Evolutionary conservation across 2,888 invertebrate genomes (phyloP), one percentile per base, ranked within the genome.

Genomic region (Pseudolycoriella hygida): DNA sequence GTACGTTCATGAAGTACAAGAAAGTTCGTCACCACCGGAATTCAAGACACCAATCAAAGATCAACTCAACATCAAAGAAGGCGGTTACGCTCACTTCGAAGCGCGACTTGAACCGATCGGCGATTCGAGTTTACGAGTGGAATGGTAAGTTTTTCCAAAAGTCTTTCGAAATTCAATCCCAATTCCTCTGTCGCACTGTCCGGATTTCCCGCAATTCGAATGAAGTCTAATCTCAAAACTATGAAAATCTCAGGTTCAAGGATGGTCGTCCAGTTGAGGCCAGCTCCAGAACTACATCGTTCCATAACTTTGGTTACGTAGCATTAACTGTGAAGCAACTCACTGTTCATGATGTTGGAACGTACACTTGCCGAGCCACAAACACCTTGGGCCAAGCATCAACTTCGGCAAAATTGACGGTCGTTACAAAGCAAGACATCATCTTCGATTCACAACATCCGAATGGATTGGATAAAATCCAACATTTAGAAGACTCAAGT

Each of bases 221-320:
- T n/a, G n/a, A n/a, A n/a, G n/a, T n/a, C n/a, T n/a, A n/a, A n/a
- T n/a, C n/a, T n/a, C n/a, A n/a, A n/a, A n/a, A n/a, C n/a, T n/a
- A n/a, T n/a, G n/a, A n/a, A n/a, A n/a, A n/a, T n/a, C n/a, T 12
- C 15, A 37, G 37, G 15, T 74, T 85, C 47, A 88, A 90, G 61
- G 89, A 93, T 63, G 90, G 89, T 47, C 78, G 79, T 51, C 80
- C 86, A 38, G 80, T 90, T 51, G 89, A 90, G 72, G 89, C 90
- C 44, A 89, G 89, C 67, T 90, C 92, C 38, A 77, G 92, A 63
- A 90, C 85, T 50, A 89, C 90, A 42, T 84, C 86, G 44, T 88
- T 88, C 73, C 90, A 88, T 64, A 92, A 92, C 63, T 92, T 92
- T 61, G 90, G 90, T 51, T 92, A 92, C 60, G 93, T 96, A 44